Conservation (phyloP, 1,140 invertebrate genomes). For the Drosophila eugracilis region DNA sequence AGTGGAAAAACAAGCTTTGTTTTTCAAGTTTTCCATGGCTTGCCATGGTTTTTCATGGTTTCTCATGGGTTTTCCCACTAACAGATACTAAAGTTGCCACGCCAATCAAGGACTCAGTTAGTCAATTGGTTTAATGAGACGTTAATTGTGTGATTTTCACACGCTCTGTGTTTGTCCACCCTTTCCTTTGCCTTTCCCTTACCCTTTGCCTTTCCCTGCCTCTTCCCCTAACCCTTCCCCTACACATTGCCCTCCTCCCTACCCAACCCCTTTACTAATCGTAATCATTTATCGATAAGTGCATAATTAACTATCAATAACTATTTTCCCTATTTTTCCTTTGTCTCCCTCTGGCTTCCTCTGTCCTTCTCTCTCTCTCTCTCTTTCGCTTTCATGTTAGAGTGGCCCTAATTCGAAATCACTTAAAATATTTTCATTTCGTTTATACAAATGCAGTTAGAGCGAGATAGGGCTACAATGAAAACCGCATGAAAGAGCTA, state of each 20-base stretch:
- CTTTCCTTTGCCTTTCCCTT: too few species aligned
- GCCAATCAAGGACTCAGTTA: constrained; percentile 53
- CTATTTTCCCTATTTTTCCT: constrained; percentile 2
- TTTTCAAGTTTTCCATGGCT: too few species aligned
- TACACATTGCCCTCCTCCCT: too few species aligned
- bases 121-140: constrained; percentile 64
- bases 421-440: constrained; percentile 61
- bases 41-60: too few species aligned
- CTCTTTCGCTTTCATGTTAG: neutral
- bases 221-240: too few species aligned
- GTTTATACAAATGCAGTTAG: constrained; percentile 24
- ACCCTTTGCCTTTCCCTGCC: too few species aligned
- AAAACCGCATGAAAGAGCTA: neutral
- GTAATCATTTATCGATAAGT: constrained; percentile 40
- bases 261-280: constrained; percentile 14
- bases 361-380: neutral
- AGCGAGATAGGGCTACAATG: neutral
- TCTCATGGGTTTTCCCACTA: neutral
- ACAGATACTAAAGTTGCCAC: constrained; percentile 55
- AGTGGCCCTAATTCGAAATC: constrained; percentile 61
- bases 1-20: too few species aligned
- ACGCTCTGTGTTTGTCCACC: neutral
- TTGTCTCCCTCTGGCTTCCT: neutral
- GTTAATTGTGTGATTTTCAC: constrained; percentile 63
- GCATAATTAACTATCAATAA: constrained; percentile 48